A percentile compares a stretch with the other conserved stretches of the same genome.
These are phyloP conservation scores for Reticulitermes lucifugus DNA, from an alignment of 2,888 invertebrate species.

Conservation along the genomic window DNA sequence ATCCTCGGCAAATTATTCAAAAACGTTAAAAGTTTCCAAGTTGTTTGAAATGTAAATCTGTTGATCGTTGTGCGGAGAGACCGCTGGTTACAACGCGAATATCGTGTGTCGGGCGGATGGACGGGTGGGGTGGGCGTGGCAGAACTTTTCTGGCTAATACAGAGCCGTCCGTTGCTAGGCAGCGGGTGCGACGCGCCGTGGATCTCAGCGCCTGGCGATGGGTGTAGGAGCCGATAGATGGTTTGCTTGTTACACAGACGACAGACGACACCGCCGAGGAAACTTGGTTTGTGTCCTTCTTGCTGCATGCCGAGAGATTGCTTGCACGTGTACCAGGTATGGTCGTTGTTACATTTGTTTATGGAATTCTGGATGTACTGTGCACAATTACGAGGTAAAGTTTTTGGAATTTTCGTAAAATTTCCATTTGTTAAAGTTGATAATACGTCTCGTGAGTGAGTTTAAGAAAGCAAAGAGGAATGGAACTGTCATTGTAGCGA, in stretches of 20 bases:
- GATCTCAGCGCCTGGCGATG: neutral
- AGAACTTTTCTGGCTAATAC: neutral
- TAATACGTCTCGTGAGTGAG: too few species aligned
- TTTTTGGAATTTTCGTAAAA: too few species aligned
- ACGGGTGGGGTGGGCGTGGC: constrained; percentile 13
- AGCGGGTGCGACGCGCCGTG: neutral
- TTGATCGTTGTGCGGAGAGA: neutral
- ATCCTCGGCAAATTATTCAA: too few species aligned
- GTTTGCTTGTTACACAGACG: neutral
- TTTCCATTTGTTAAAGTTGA: too few species aligned
- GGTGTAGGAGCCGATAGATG: constrained; percentile 2
- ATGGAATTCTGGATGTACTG: too few species aligned
- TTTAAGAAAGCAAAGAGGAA: too few species aligned
- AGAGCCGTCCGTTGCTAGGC: constrained; percentile 9
- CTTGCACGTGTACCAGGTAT: constrained; percentile 5
- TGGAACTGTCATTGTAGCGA: too few species aligned
- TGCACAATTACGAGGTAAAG: too few species aligned
- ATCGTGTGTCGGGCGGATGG: neutral
- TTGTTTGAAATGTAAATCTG: neutral
- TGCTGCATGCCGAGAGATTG: neutral
- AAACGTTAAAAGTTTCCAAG: too few species aligned
- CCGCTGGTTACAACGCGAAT: neutral
- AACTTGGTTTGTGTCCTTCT: neutral
- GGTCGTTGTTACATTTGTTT: neutral
- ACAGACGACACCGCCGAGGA: neutral